Evolutionary conservation across 2,113 vertebrate species (phyloP), one percentile per base, ranked within the genome.

Genomic region (Dromaius novaehollandiae): DNA sequence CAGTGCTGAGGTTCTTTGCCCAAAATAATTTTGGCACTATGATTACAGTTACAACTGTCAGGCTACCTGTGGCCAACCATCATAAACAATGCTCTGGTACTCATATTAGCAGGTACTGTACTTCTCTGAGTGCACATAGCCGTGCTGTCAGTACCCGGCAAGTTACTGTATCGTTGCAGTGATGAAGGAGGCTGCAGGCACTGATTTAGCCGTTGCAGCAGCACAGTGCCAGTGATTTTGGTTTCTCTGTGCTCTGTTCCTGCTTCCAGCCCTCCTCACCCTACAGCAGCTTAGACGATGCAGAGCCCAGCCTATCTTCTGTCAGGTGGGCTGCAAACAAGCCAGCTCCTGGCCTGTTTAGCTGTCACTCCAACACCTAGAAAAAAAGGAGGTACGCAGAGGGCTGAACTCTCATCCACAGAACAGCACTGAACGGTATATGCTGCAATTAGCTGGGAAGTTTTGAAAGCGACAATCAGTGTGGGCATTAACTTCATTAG

Each of bases 221-320:
- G n/a, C 4, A 28, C 36, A 60, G 8, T 13, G 36, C 26, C 30
- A 48, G 38, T 10, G 26, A 9, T 20, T 44, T 34, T 44, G 40
- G 5, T 4, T 68, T 68, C 40, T 34, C 84, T 58, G 80, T 11
- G 28, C 73, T 56, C 48, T 89, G 73, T 30, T 92, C 42, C 26
- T 73, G 53, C 38, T 84, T 80, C 60, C 69, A 78, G 26, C 17
- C 6, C n/a, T 42, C 50, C 8, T 65, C 64, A n/a, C 26, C 3
- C 0, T 69, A 38, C 34, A 65, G 40, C 4, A 40, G 66, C 2
- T 2, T 1, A 7, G 32, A 9, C 20, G 30, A 38, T 6, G 21
- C 64, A 86, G 46, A 87, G 36, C 74, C 70, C 53, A 89, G 55
- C 74, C 44, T 71, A 76, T 28, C 42, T 60, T 34, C 82, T 64